These are phyloP conservation scores for Melieria picta DNA, from an alignment of 2,888 invertebrate genomes.

Conservation along the genomic window DNA sequence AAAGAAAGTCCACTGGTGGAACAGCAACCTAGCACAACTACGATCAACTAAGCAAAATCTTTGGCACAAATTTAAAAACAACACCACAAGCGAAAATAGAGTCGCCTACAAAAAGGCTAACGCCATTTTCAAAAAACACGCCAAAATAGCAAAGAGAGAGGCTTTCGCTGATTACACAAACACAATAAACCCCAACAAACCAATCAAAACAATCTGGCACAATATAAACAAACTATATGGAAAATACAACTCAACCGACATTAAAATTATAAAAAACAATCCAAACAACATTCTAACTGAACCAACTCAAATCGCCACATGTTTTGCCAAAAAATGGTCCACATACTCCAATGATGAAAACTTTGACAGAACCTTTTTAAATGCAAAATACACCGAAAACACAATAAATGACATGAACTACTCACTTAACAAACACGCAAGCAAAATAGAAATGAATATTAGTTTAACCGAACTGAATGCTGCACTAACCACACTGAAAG, in stretches of 20 bases:
- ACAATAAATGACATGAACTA: no score
- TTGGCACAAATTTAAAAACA: no score
- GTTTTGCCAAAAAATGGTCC: background rate
- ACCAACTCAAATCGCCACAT: constrained; percentile 1
- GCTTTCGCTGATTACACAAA: background rate
- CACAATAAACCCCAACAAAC: background rate
- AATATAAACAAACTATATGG: constrained; percentile 13
- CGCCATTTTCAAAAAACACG: background rate
- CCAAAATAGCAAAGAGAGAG: background rate
- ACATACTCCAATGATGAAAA: constrained; percentile 10
- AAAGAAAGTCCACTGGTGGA: constrained; percentile 5
- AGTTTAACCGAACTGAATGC: background rate
- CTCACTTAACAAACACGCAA: no score
- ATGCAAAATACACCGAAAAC: background rate
- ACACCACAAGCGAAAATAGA: background rate
- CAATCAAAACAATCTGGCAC: background rate
- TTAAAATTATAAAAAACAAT: background rate
- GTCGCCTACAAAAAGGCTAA: constrained; percentile 7
- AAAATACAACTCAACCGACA: background rate
- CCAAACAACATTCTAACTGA: background rate
- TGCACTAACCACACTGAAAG: constrained; percentile 15
- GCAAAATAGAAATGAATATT: no score
- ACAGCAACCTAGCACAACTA: background rate
- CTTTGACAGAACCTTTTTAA: background rate
- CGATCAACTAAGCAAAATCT: no score